Conservation (phyloP, 2,113 vertebrate genomes). For the Pan paniscus region DNA sequence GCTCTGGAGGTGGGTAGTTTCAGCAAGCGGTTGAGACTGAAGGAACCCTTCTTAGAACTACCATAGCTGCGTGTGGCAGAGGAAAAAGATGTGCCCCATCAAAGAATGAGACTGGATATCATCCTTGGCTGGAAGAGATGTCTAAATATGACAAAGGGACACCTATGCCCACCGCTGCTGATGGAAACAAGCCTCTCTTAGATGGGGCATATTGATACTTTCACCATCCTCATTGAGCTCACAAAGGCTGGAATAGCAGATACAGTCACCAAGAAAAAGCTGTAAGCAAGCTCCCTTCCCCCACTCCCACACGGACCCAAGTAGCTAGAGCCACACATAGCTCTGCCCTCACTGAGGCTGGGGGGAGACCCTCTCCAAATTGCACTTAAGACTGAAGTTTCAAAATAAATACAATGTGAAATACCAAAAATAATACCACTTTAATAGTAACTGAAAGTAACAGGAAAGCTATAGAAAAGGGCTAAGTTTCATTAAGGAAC, state of each 20-base stretch:
- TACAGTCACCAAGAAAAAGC: neutral
- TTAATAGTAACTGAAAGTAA: neutral
- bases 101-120: neutral
- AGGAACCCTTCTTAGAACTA: neutral
- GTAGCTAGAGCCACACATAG: neutral
- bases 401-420: neutral
- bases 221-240: neutral
- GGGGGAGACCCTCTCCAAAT: neutral
- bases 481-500: neutral
- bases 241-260: neutral
- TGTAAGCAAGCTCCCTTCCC: neutral
- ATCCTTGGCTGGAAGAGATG: neutral
- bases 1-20: neutral
- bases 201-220: neutral
- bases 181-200: neutral
- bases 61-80: too few species aligned
- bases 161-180: accelerated
- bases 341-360: neutral
- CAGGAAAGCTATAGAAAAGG: neutral
- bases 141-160: neutral
- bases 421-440: neutral
- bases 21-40: neutral
- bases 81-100: neutral
- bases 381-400: neutral
- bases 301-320: accelerated